Evolutionary conservation across 2,797 vertebrate genomes (phyloP), one percentile per base, ranked within the genome.

Genomic region (Melanotaenia boesemani): DNA sequence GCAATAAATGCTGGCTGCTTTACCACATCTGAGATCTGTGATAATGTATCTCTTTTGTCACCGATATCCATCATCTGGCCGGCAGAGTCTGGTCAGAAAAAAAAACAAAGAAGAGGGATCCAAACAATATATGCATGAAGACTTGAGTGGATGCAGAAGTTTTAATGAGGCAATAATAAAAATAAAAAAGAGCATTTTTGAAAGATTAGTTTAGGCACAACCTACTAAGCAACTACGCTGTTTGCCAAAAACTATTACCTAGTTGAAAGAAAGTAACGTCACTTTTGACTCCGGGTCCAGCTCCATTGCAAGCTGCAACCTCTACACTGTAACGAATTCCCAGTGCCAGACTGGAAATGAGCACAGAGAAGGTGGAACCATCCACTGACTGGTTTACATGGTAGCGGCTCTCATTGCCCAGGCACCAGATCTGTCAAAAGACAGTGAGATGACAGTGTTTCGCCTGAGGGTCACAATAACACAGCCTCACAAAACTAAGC

Each of bases 1-100:
- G 97, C 98, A 5, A 99, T 99, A 89, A 99, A 99, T 0, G 98
- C 98, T 0, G 98, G 98, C 72, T 98, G 96, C 89, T 95, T 97
- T 57, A 99, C 96, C 36, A 99, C 97, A 0, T 99, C 96, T 0
- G 98, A 99, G 82, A 99, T 98, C 91, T 99, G 97, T 62, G 98
- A 96, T n/a, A 99, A 91, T 13, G 95, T 92, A 82, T 93, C 93
- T 62, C 86, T 86, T 18, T 89, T 86, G 70, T 87, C 88, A 6
- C 68, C 78, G 56, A 92, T 88, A 52, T 90, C 90, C 83, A 92
- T 91, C 86, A 95, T 92, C 64, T 93, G 93, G 44, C 95, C 94
- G 0, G 90, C 76, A 18, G 92, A 92, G 75, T 95, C 94, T 95
- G 57, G 62, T 4, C 30, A 41, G 52, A 6, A 18, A 44, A 57